Evolutionary conservation across 2,888 invertebrate genomes (phyloP).

Genomic region (Caenorhabditis sp.): DNA sequence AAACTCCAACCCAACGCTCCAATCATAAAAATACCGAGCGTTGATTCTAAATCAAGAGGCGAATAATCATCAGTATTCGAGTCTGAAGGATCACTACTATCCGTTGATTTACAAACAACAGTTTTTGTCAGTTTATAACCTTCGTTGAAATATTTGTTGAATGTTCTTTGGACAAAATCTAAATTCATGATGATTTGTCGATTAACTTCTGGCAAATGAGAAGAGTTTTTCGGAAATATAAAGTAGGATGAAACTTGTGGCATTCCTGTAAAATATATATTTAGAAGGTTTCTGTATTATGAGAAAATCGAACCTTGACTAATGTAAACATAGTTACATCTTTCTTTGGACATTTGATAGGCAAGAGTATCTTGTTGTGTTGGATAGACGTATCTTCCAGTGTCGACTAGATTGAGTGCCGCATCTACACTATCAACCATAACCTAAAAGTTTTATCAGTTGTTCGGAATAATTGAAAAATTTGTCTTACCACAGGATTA

Average conservation of each 20-base stretch:
- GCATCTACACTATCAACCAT: conserved; percentile 49
- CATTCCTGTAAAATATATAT: conserved; percentile 26
- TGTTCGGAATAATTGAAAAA: not conserved
- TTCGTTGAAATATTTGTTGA: conserved; percentile 47
- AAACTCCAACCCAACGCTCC: conserved; percentile 35
- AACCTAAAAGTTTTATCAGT: conserved; percentile 1
- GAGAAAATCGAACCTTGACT: too few relatives aligned
- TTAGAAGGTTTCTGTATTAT: too few relatives aligned
- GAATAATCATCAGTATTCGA: conserved; percentile 7
- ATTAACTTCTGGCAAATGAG: conserved; percentile 30
- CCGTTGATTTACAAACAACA: too few relatives aligned
- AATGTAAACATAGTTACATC: conserved; percentile 58
- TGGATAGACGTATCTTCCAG: conserved; percentile 54
- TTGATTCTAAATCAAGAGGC: conserved; percentile 37
- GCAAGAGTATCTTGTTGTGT: conserved; percentile 57
- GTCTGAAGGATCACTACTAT: too few relatives aligned
- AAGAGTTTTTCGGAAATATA: conserved; percentile 41
- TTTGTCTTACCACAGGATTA: conserved; percentile 49
- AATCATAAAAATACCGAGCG: conserved; percentile 45
- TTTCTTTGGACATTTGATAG: conserved; percentile 50
- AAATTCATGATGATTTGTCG: conserved; percentile 43
- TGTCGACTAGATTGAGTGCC: conserved; percentile 60
- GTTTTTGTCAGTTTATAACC: conserved; percentile 36
- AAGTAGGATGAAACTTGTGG: conserved; percentile 47
- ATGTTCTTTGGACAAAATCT: conserved; percentile 45